These are phyloP conservation scores for Euwallacea similis DNA, from an alignment of 1,140 invertebrate species.

Conservation along the genomic window DNA sequence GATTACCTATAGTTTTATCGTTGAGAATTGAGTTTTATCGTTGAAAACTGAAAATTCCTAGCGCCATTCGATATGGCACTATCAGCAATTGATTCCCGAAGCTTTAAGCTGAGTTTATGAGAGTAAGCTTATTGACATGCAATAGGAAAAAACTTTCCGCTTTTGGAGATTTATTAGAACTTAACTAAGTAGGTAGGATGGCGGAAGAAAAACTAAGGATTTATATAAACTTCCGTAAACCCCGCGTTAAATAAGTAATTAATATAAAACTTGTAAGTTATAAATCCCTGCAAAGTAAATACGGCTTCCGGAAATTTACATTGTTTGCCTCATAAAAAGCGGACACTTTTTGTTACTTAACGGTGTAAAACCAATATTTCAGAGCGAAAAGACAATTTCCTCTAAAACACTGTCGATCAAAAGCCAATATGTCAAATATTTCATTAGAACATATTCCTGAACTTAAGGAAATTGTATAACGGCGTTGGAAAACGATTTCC, in stretches of 20 bases:
- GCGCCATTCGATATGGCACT: neutral
- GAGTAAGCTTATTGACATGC: too few relatives aligned
- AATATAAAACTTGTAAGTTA: neutral
- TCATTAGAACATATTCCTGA: constrained; percentile 15
- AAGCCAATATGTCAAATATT: constrained; percentile 14
- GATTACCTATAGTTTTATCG: constrained; percentile 5
- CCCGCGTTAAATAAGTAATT: neutral
- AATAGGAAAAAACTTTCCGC: too few relatives aligned
- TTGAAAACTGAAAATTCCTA: neutral
- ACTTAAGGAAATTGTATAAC: constrained; percentile 19
- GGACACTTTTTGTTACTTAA: too few relatives aligned
- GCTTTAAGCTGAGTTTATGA: neutral
- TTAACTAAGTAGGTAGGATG: neutral
- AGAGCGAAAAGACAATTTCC: constrained; percentile 6
- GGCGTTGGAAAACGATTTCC: constrained; percentile 4
- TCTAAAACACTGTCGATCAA: constrained; percentile 10
- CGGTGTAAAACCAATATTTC: neutral
- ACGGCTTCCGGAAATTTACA: neutral
- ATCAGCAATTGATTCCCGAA: neutral
- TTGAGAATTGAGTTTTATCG: constrained; percentile 2
- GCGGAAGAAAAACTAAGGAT: neutral
- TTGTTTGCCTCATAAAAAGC: neutral
- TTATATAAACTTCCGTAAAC: neutral
- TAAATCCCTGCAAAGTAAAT: neutral
- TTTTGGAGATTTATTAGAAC: neutral